Evolutionary conservation across 2,797 vertebrate genomes (phyloP).

Genomic region (Micrastur ruficollis): DNA sequence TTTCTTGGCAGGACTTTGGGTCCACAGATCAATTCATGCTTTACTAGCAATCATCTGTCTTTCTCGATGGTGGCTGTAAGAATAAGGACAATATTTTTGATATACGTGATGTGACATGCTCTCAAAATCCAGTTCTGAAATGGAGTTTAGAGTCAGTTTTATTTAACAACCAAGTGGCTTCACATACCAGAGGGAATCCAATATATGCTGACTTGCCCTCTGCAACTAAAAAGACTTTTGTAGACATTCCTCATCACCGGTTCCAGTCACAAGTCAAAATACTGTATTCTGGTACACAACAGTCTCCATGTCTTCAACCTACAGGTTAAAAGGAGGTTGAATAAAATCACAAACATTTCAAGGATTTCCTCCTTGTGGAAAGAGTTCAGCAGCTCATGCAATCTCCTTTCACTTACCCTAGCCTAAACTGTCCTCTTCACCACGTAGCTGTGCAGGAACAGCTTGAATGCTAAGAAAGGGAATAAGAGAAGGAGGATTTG

Average conservation of each 20-base stretch:
- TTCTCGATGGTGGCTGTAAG: not conserved
- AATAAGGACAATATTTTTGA: not conserved
- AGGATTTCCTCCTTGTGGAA: not conserved
- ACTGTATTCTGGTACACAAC: not conserved
- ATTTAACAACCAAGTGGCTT: not conserved
- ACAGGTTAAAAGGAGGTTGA: not conserved
- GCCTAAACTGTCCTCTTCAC: not conserved
- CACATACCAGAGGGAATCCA: not conserved
- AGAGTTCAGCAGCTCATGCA: not conserved
- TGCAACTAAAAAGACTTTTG: not conserved
- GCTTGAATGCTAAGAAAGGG: not conserved
- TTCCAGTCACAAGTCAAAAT: not conserved
- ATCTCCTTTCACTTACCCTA: not conserved
- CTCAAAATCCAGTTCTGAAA: not conserved
- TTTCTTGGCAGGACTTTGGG: not conserved
- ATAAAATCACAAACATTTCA: not conserved
- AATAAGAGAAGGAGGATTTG: not conserved
- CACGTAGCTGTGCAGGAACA: not conserved
- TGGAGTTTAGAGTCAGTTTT: not conserved
- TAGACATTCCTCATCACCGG: not conserved
- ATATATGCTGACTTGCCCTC: not conserved
- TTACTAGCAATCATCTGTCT: not conserved
- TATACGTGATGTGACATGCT: not conserved
- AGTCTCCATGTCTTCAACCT: not conserved
- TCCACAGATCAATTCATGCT: not conserved